Evolutionary conservation across 2,888 invertebrate species (phyloP).

Genomic region (Axea sp.): DNA sequence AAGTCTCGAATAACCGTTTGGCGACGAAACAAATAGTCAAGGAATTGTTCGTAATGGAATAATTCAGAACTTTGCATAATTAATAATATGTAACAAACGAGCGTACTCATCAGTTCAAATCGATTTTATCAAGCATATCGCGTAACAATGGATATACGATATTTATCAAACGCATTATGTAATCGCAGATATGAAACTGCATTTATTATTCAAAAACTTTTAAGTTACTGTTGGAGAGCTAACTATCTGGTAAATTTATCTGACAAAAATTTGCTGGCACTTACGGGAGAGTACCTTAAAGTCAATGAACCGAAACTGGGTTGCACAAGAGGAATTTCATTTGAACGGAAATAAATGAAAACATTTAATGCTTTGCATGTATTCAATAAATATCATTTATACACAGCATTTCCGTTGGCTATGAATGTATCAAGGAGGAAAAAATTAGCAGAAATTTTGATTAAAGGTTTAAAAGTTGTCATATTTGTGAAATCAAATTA

Average conservation of each 20-base stretch:
- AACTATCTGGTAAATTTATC: conserved; percentile 30
- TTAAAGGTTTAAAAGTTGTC: too few relatives aligned
- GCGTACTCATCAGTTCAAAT: background rate
- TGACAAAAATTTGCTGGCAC: conserved; percentile 39
- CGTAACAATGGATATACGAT: conserved; percentile 6
- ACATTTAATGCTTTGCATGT: conserved; percentile 11
- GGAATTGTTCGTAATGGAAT: background rate
- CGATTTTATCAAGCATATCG: background rate
- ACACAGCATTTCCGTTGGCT: too few relatives aligned
- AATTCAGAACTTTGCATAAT: conserved; percentile 13
- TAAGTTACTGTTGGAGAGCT: conserved; percentile 10
- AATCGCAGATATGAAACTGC: conserved; percentile 3
- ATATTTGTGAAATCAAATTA: too few relatives aligned
- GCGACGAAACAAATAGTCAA: background rate
- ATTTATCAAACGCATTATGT: background rate
- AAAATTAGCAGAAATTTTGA: too few relatives aligned
- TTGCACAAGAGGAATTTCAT: conserved; percentile 42
- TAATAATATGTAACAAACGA: conserved; percentile 13
- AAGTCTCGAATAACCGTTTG: background rate
- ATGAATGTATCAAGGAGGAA: too few relatives aligned
- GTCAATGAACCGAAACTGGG: conserved; percentile 38
- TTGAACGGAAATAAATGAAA: conserved; percentile 38
- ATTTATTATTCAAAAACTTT: conserved; percentile 30
- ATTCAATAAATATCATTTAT: conserved; percentile 23
- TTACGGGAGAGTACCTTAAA: conserved; percentile 14